Evolutionary conservation across 35 echinoderm and acorn worm species (phyloP).

Genomic region (Anneissia japonica): DNA sequence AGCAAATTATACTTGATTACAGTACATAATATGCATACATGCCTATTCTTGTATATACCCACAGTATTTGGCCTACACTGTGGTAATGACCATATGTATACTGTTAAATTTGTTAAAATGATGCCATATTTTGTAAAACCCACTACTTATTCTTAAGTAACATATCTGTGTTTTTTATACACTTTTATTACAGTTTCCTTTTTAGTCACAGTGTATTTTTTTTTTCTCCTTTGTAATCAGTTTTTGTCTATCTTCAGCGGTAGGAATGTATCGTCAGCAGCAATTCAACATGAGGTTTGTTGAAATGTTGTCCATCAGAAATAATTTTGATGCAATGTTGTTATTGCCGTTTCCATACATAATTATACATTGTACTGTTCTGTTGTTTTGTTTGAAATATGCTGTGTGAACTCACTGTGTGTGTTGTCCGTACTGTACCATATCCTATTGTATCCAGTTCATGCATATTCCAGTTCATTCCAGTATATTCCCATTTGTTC

Average conservation of each 20-base stretch:
- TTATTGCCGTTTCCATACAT: not conserved
- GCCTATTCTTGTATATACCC: too few relatives aligned
- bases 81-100: too few relatives aligned
- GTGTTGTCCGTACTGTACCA: too few relatives aligned
- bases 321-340: not conserved
- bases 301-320: not conserved
- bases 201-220: not conserved
- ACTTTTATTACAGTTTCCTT: too few relatives aligned
- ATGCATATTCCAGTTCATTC: not conserved
- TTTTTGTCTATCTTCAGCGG: not conserved
- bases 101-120: too few relatives aligned
- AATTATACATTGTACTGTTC: not conserved
- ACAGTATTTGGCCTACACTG: too few relatives aligned
- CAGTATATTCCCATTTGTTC: not conserved
- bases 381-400: not conserved
- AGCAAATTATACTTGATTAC: too few relatives aligned
- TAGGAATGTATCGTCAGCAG: not conserved
- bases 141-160: too few relatives aligned
- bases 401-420: too few relatives aligned
- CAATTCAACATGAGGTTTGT: not conserved
- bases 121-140: too few relatives aligned
- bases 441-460: not conserved
- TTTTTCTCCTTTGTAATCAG: not conserved
- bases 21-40: too few relatives aligned
- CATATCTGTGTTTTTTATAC: too few relatives aligned